phyloP scores from a whole-genome alignment of 2,888 invertebrate species.

The Leucophora obtusa region DNA sequence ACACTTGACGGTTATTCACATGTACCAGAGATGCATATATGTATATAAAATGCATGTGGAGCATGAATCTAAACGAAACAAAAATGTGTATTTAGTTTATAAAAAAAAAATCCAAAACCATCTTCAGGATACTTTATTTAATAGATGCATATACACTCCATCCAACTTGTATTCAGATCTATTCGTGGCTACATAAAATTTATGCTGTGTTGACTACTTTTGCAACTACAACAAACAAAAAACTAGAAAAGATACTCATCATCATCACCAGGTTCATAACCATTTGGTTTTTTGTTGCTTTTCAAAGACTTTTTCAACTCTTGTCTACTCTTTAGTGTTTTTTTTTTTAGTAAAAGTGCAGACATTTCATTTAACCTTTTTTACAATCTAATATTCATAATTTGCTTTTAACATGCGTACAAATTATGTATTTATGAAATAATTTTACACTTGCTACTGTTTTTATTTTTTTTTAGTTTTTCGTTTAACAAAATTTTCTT shows the following conservation, averaged over 20 bases:
- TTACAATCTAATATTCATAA: constrained; percentile 42
- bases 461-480: background rate
- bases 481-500: background rate
- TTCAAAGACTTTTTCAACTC: background rate
- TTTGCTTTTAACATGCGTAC: constrained; percentile 42
- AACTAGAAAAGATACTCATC: constrained; percentile 31
- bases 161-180: constrained; percentile 26
- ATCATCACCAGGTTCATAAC: constrained; percentile 34
- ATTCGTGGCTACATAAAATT: constrained; percentile 48
- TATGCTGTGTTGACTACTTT: constrained; percentile 37
- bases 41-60: background rate
- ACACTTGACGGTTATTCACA: constrained; percentile 50
- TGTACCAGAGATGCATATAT: background rate
- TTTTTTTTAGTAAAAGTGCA: constrained; percentile 35
- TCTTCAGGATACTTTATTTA: constrained; percentile 51
- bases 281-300: background rate
- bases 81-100: constrained; percentile 25
- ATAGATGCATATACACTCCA: constrained; percentile 43
- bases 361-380: constrained; percentile 50
- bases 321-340: background rate
- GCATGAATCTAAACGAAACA: constrained; percentile 8
- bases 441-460: constrained; percentile 29
- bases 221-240: constrained; percentile 17
- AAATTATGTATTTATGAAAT: constrained; percentile 60
- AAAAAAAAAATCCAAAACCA: constrained; percentile 5